These are phyloP conservation scores for Batillaria attramentaria DNA, from an alignment of 1,140 invertebrate genomes.

Conservation along the genomic window DNA sequence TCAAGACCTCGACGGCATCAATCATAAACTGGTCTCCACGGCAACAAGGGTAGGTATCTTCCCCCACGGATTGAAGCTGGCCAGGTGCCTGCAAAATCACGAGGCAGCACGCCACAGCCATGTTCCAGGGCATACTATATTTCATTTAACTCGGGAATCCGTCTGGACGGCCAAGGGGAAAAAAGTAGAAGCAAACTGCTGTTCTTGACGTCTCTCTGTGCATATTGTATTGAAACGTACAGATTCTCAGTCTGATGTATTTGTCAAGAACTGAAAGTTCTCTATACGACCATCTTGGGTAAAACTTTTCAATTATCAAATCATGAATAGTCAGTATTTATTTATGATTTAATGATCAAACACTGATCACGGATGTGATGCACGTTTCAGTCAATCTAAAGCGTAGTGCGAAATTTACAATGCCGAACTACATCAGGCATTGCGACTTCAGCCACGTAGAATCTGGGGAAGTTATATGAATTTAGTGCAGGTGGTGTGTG, in stretches of 20 bases:
- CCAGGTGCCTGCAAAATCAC: slow-evolving; percentile 5
- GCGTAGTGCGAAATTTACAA: neutral
- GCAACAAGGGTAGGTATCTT: slow-evolving; percentile 9
- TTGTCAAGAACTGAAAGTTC: neutral
- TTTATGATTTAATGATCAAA: too few species aligned
- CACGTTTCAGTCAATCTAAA: neutral
- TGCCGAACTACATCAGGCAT: neutral
- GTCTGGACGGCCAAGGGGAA: neutral
- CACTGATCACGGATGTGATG: neutral
- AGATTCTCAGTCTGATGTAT: neutral
- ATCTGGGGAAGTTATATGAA: too few species aligned
- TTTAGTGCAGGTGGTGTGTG: neutral
- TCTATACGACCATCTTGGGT: too few species aligned
- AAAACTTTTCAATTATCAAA: too few species aligned
- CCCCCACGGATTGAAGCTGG: neutral
- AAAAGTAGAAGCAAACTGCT: neutral
- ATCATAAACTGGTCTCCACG: slow-evolving; percentile 26
- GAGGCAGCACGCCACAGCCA: neutral
- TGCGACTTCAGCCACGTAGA: too few species aligned
- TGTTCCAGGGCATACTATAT: neutral
- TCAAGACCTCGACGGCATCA: too few species aligned
- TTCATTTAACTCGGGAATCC: neutral
- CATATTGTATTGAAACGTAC: neutral
- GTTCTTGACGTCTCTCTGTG: neutral
- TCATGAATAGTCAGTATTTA: too few species aligned